Evolutionary conservation across 2,888 invertebrate species (phyloP), one percentile per base, ranked within the genome.

Genomic region (Papilio elwesi): DNA sequence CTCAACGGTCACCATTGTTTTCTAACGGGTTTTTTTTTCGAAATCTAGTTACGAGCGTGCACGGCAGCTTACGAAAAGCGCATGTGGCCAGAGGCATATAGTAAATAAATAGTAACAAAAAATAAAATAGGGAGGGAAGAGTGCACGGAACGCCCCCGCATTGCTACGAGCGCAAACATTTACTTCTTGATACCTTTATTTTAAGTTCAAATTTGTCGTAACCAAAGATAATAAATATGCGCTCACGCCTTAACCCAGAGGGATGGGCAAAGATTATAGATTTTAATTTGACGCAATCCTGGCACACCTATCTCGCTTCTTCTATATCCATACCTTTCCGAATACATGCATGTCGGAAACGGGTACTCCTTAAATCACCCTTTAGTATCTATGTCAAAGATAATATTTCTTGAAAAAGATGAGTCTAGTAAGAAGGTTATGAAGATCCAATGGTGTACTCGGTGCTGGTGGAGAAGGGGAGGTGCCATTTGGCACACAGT

Each of bases 401-500:
- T 2, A 26, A 26, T 26, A 1, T 26, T 4, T 26, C 26, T 59
- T 6, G 7, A 5, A 43, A n/a, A 9, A 38, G 13, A 59, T 3
- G n/a, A 12, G 12, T n/a, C 38, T 36, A 57, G 12, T 26, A 38
- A 57, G 38, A 57, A 6, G 36, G 6, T 57, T 57, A 70, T 68
- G 73, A 74, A 36, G 48, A 74, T 75, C 74, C 75, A 75, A 77
- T 72, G 78, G 74, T 78, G 78, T 78, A 80, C 75, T 78, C 76
- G 75, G 80, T 78, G 77, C 76, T 78, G 77, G 77, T 80, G 81
- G 87, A 88, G 89, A 91, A 90, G 87, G 90, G 86, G 87, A 87
- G 85, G 87, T 87, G 86, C 89, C 85, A 89, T 87, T 90, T 87
- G 87, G 85, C 81, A 77, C 82, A 86, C 91, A 92, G 90, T 93